Conservation (phyloP, 2,797 vertebrate species). For the Enteromius trimaculatus region DNA sequence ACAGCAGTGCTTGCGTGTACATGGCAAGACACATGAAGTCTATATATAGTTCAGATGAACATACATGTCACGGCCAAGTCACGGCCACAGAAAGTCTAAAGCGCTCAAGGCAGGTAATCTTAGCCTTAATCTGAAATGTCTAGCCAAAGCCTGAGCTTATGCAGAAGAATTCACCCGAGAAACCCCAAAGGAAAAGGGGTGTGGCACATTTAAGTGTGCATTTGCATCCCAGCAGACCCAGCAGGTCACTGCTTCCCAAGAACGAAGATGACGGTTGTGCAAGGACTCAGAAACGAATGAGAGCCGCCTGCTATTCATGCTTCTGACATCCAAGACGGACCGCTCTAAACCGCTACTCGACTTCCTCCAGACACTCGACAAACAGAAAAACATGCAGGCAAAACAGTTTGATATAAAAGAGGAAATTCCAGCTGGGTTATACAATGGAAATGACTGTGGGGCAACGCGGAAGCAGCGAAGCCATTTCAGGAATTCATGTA, state of each 20-base stretch:
- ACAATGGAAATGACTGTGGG: constrained; percentile 63
- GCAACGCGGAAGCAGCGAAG: constrained; percentile 58
- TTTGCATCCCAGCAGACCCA: constrained; percentile 8
- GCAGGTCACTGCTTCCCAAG: constrained; percentile 29
- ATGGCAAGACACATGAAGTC: not conserved
- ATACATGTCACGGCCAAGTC: constrained; percentile 7
- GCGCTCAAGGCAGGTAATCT: constrained; percentile 19
- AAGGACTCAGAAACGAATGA: constrained; percentile 45
- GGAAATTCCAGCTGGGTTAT: constrained; percentile 65
- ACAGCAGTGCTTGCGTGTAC: not conserved
- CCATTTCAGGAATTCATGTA: constrained; percentile 63
- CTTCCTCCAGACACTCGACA: constrained; percentile 46
- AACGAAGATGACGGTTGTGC: constrained; percentile 39
- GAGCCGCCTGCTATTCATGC: constrained; percentile 32
- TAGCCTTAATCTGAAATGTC: constrained; percentile 34
- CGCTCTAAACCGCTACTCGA: constrained; percentile 37
- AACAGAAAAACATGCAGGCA: constrained; percentile 55
- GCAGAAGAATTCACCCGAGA: not conserved
- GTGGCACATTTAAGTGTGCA: constrained; percentile 1
- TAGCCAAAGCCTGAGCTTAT: constrained; percentile 17
- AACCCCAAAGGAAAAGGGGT: constrained; percentile 4
- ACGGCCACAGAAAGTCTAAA: constrained; percentile 15
- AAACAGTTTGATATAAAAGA: constrained; percentile 60
- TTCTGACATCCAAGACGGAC: constrained; percentile 39
- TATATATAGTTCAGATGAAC: constrained; percentile 36